These are phyloP conservation scores for Dascyllus trimaculatus DNA, from an alignment of 2,113 vertebrate species.

Conservation along the genomic window DNA sequence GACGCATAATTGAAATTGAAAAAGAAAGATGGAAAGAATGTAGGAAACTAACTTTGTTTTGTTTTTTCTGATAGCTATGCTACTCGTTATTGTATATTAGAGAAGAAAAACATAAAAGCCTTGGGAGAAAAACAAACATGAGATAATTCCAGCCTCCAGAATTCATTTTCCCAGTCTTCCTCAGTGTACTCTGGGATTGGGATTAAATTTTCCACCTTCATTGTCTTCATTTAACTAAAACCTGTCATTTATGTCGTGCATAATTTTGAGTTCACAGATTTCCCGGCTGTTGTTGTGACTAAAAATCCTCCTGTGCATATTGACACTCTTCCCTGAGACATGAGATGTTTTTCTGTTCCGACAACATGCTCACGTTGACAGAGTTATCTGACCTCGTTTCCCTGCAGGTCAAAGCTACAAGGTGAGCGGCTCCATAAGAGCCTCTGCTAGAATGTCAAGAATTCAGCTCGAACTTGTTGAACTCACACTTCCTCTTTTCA, in stretches of 20 bases:
- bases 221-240: neutral
- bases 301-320: conserved; percentile 13
- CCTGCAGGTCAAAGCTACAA: conserved; percentile 50
- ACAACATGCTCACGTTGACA: conserved; percentile 24
- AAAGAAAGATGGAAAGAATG: no score
- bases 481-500: conserved; percentile 15
- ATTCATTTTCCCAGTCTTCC: neutral
- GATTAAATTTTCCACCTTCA: neutral
- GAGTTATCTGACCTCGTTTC: conserved; percentile 17
- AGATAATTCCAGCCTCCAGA: neutral
- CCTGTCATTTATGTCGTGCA: no score
- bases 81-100: no score
- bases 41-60: no score
- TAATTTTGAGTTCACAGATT: neutral
- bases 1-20: no score
- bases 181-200: conserved; percentile 1
- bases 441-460: conserved; percentile 56
- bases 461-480: conserved; percentile 45
- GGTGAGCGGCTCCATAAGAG: conserved; percentile 48
- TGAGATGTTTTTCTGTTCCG: conserved; percentile 56
- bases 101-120: neutral
- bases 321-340: neutral
- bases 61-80: no score
- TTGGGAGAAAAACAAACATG: neutral
- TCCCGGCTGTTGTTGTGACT: neutral